phyloP scores from a whole-genome alignment of 2,797 vertebrate species.

The Sebastes variabilis region DNA sequence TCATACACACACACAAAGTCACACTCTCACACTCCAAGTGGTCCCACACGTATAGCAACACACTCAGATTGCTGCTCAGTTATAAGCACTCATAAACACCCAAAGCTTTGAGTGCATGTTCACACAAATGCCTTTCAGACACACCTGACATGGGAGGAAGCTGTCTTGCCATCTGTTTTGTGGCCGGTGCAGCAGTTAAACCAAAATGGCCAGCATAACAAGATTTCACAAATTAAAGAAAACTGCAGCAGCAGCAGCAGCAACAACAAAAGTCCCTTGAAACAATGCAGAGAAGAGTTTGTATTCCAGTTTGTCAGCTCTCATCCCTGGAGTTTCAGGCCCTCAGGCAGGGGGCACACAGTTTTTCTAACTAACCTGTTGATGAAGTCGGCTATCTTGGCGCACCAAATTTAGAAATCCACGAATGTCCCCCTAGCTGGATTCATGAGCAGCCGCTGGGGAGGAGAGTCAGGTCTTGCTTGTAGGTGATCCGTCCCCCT shows the following conservation, averaged over 20 bases:
- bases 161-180: constrained; percentile 49
- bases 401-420: not conserved
- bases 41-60: constrained; percentile 10
- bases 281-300: constrained; percentile 10
- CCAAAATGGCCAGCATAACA: not conserved
- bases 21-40: constrained; percentile 6
- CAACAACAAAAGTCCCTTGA: constrained; percentile 1
- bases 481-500: constrained; percentile 9
- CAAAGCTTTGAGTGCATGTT: constrained; percentile 42
- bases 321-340: constrained; percentile 20
- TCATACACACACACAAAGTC: constrained; percentile 33
- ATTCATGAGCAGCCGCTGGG: constrained; percentile 2
- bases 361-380: constrained; percentile 28
- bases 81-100: constrained; percentile 45
- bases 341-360: not conserved
- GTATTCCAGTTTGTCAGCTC: constrained; percentile 34
- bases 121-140: constrained; percentile 61
- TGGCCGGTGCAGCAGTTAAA: not conserved
- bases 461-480: constrained; percentile 31
- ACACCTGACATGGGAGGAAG: constrained; percentile 63
- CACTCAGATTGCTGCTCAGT: constrained; percentile 26
- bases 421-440: constrained; percentile 5
- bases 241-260: not conserved
- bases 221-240: not conserved
- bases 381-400: constrained; percentile 13